Percentiles rank a stretch among this genome's conserved stretches.
Evolutionary conservation across 2,888 invertebrate species (phyloP).

Genomic region (Diadegma fenestrale): DNA sequence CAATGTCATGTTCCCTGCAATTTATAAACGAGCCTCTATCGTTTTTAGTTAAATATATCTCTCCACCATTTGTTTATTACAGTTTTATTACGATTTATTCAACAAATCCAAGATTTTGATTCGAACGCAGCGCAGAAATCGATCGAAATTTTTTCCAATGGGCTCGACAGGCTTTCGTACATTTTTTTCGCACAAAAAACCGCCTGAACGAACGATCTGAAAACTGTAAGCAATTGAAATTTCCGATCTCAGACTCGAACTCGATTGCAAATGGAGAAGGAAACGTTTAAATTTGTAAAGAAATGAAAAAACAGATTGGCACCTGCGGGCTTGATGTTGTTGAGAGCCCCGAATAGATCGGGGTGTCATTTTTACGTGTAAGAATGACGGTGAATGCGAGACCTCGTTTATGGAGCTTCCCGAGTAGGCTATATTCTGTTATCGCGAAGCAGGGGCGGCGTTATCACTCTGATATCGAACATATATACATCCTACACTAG

Average conservation of each 20-base stretch:
- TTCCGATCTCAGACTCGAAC: not conserved
- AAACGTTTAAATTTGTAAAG: not conserved
- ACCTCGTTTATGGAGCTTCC: conserved; percentile 9
- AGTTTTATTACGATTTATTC: not conserved
- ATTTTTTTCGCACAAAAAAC: not conserved
- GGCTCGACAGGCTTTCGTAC: not conserved
- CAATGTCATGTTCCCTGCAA: not conserved
- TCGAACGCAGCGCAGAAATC: not conserved
- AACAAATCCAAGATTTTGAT: not conserved
- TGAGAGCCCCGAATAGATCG: not conserved
- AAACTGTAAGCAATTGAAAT: too few species aligned
- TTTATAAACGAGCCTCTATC: not conserved
- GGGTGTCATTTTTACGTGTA: not conserved
- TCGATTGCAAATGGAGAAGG: not conserved
- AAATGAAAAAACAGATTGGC: not conserved
- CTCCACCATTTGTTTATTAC: not conserved
- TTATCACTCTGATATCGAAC: conserved; percentile 82
- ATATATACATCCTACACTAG: conserved; percentile 79
- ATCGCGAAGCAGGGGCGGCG: conserved; percentile 77
- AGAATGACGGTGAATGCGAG: not conserved
- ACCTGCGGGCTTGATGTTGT: not conserved
- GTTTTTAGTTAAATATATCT: not conserved
- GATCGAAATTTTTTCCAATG: not conserved
- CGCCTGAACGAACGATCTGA: too few species aligned
- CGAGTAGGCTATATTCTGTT: conserved; percentile 69